Conservation (phyloP, 2,797 vertebrate species). For the Scomberomorus guttatus region DNA sequence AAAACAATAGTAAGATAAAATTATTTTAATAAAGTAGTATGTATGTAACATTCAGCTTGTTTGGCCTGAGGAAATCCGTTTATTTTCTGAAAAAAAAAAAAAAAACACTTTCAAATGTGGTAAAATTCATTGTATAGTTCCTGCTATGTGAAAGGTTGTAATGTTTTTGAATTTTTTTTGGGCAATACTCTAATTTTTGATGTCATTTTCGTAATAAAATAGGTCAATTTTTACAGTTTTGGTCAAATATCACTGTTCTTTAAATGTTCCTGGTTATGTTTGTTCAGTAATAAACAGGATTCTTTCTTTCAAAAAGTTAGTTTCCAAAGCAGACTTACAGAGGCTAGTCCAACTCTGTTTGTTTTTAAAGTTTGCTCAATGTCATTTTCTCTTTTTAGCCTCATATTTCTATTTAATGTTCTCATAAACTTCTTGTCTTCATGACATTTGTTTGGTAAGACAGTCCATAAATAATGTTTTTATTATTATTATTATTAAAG, state of each 20-base stretch:
- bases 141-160: too few relatives aligned
- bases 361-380: too few relatives aligned
- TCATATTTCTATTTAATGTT: not conserved
- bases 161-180: too few relatives aligned
- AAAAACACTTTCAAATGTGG: too few relatives aligned
- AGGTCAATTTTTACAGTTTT: not conserved
- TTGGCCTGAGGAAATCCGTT: not conserved
- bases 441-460: conserved; percentile 22
- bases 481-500: conserved; percentile 36
- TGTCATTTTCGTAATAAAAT: not conserved
- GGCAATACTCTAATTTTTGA: too few relatives aligned
- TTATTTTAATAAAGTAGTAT: not conserved
- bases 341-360: too few relatives aligned
- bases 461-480: conserved; percentile 30
- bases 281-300: not conserved
- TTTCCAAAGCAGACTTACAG: too few relatives aligned
- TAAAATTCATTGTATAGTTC: not conserved
- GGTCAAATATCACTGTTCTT: not conserved
- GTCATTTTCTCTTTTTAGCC: too few relatives aligned
- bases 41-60: not conserved
- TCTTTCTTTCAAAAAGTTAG: too few relatives aligned
- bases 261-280: not conserved
- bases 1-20: not conserved
- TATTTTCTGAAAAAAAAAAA: too few relatives aligned
- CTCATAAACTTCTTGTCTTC: conserved; percentile 4